A percentile compares a stretch with the other conserved stretches of the same genome.
phyloP scores from a whole-genome alignment of 2,797 vertebrate genomes.

The Amblyopsis hoosieri region DNA sequence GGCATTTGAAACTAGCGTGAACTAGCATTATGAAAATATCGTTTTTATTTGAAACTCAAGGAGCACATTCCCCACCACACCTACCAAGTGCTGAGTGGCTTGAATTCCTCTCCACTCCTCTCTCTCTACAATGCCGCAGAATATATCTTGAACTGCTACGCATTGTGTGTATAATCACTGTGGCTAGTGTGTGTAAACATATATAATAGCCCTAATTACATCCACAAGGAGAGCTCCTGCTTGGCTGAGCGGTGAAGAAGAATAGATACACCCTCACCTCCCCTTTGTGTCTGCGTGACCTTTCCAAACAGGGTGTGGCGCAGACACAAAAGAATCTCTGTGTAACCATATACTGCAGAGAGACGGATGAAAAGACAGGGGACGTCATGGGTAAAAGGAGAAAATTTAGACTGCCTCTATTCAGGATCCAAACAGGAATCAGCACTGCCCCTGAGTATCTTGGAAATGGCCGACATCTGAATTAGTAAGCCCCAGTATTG shows the following conservation, averaged over 20 bases:
- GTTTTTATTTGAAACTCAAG: too few relatives aligned
- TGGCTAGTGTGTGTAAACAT: slow-evolving; percentile 59
- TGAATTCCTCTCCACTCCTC: too few relatives aligned
- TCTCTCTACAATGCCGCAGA: too few relatives aligned
- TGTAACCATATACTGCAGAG: slow-evolving; percentile 75
- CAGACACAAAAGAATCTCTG: slow-evolving; percentile 69
- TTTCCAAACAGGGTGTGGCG: slow-evolving; percentile 74
- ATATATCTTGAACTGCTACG: slow-evolving; percentile 15
- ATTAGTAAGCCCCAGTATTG: slow-evolving; percentile 59
- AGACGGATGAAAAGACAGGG: slow-evolving; percentile 62
- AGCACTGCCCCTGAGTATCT: slow-evolving; percentile 55
- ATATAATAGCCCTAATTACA: slow-evolving; percentile 59
- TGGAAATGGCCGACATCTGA: slow-evolving; percentile 71
- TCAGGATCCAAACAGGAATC: slow-evolving; percentile 64
- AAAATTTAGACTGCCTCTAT: slow-evolving; percentile 58
- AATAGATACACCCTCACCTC: slow-evolving; percentile 68
- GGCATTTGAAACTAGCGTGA: too few relatives aligned
- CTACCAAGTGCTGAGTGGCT: too few relatives aligned
- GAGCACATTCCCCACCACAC: too few relatives aligned
- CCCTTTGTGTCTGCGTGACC: slow-evolving; percentile 67
- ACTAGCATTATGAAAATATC: too few relatives aligned
- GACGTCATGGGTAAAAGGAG: slow-evolving; percentile 70
- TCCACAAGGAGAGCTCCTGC: slow-evolving; percentile 43
- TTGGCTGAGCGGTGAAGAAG: slow-evolving; percentile 38
- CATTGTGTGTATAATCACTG: slow-evolving; percentile 36